phyloP scores from a whole-genome alignment of 2,797 vertebrate genomes.

The Argya squamiceps region DNA sequence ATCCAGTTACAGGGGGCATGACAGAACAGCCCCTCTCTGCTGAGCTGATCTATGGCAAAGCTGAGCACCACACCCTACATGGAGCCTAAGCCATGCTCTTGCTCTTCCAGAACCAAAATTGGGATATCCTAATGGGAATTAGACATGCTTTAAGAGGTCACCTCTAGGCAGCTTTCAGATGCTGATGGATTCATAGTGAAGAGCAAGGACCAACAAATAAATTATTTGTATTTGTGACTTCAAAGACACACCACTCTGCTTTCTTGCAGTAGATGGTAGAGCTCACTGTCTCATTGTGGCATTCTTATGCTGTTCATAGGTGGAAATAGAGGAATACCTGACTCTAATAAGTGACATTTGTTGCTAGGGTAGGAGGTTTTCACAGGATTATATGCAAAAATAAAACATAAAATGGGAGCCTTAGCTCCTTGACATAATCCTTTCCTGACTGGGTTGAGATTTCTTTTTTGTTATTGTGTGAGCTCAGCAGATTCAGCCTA shows the following conservation, averaged over 20 bases:
- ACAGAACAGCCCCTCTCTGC: not conserved
- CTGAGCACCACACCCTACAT: not conserved
- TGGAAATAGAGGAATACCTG: not conserved
- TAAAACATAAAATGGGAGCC: not conserved
- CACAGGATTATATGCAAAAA: not conserved
- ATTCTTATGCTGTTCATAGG: not conserved
- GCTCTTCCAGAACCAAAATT: not conserved
- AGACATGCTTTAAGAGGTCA: not conserved
- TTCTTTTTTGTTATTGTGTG: not conserved
- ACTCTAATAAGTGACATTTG: not conserved
- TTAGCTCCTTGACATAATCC: not conserved
- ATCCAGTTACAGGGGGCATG: rapidly evolving
- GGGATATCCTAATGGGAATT: not conserved
- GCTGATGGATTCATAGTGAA: not conserved
- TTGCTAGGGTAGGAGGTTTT: not conserved
- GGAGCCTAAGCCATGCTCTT: not conserved
- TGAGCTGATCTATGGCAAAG: not conserved
- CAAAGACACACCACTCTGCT: not conserved
- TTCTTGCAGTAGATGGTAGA: not conserved
- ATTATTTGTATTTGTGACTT: not conserved
- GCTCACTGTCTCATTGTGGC: not conserved
- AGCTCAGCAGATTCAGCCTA: slow-evolving; percentile 9
- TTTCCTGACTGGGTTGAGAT: not conserved
- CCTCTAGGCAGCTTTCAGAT: not conserved
- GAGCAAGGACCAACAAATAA: not conserved